Conservation (phyloP, 2,888 invertebrate species). For the Seladonia tumulorum region DNA sequence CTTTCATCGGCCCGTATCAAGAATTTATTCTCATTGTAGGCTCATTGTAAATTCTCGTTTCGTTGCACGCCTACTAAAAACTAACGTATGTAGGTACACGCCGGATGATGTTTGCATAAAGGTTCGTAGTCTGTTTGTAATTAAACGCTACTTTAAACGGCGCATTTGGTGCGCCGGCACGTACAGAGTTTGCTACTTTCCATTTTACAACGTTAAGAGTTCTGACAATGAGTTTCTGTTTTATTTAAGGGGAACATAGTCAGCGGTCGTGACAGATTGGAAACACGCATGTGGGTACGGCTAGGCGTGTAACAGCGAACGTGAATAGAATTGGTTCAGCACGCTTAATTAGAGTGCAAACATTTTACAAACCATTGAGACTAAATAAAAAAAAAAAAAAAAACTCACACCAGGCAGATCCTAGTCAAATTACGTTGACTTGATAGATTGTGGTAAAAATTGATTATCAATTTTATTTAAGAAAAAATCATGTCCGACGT, state of each 20-base stretch:
- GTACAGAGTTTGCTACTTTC: neutral
- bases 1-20: neutral
- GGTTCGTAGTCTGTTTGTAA: neutral
- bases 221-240: neutral
- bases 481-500: too few relatives aligned
- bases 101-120: neutral
- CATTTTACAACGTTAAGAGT: neutral
- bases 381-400: too few relatives aligned
- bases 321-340: neutral
- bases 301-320: neutral
- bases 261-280: neutral
- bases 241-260: neutral
- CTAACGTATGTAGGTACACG: neutral
- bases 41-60: neutral
- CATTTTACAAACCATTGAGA: neutral
- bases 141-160: neutral
- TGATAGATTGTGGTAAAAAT: too few relatives aligned
- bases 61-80: neutral
- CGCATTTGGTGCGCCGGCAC: neutral
- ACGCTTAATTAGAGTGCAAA: neutral
- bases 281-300: neutral
- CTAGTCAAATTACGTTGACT: too few relatives aligned
- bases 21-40: neutral
- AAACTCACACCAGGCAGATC: too few relatives aligned
- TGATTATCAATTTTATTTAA: too few relatives aligned